A percentile compares a stretch with the other conserved stretches of the same genome.
Evolutionary conservation across 2,113 vertebrate species (phyloP).

Genomic region (Egretta garzetta): DNA sequence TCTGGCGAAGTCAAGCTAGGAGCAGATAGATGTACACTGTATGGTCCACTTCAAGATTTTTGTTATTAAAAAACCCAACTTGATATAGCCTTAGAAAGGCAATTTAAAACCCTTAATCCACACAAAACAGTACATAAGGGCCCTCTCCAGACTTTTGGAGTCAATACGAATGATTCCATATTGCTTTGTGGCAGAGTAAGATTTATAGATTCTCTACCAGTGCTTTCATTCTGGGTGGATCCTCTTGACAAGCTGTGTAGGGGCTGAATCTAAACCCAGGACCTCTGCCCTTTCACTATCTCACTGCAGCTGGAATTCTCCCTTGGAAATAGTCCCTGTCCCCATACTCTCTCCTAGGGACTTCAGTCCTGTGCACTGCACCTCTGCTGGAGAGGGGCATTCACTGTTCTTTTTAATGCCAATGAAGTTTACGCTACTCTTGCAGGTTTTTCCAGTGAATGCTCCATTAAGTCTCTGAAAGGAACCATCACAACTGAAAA

Average conservation of each 20-base stretch:
- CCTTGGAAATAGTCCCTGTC: neutral
- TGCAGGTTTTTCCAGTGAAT: neutral
- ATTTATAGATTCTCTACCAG: neutral
- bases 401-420: neutral
- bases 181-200: neutral
- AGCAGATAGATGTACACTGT: rapidly evolving
- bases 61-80: neutral
- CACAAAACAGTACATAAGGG: neutral
- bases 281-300: neutral
- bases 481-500: neutral
- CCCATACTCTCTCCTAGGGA: neutral
- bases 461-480: neutral
- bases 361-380: no score
- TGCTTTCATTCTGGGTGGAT: neutral
- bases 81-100: neutral
- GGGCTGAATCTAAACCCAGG: neutral
- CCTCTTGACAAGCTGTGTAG: rapidly evolving
- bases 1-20: neutral
- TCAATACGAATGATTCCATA: neutral
- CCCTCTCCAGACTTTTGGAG: neutral
- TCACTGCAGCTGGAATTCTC: neutral
- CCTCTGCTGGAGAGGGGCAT: neutral
- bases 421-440: neutral
- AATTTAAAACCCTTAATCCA: neutral
- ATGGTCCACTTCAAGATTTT: neutral